Percentiles rank a stretch among this genome's conserved stretches.
Conservation (phyloP, 2,113 vertebrate genomes). For the Elachura formosa region DNA sequence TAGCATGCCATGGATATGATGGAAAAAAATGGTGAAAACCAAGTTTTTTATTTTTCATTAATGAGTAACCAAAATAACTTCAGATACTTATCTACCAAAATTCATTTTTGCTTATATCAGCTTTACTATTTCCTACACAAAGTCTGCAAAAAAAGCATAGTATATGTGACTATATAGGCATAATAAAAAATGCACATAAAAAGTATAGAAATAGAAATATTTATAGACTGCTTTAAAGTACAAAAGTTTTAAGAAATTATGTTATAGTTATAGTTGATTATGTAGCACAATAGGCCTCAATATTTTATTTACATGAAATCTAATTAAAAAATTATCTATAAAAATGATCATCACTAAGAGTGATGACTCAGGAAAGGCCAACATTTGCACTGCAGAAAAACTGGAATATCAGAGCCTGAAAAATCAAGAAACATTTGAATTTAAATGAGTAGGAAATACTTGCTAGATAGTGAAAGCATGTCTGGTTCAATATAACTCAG, state of each 20-base stretch:
- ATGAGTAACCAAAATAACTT: not conserved
- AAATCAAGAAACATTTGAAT: not conserved
- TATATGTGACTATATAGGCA: not conserved
- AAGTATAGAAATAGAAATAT: not conserved
- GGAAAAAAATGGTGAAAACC: not conserved
- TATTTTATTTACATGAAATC: not conserved
- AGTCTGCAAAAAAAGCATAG: not conserved
- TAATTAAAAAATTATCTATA: not conserved
- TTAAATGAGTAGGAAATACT: not conserved
- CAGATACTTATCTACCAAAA: not conserved
- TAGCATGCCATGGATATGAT: not conserved
- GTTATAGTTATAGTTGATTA: not conserved
- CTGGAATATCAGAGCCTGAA: not conserved
- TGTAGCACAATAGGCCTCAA: not conserved
- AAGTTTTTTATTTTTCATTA: not conserved
- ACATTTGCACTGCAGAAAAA: not conserved
- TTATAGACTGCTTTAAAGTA: not conserved
- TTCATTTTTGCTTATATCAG: not conserved
- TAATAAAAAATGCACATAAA: not conserved
- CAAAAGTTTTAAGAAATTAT: not conserved
- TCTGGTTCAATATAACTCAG: not conserved
- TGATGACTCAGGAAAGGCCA: not conserved
- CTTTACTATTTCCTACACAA: not conserved
- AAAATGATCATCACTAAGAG: not conserved
- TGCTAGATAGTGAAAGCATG: not conserved